Evolutionary conservation across 2,113 vertebrate genomes (phyloP), one percentile per base, ranked within the genome.

Genomic region (Saiga tatarica): DNA sequence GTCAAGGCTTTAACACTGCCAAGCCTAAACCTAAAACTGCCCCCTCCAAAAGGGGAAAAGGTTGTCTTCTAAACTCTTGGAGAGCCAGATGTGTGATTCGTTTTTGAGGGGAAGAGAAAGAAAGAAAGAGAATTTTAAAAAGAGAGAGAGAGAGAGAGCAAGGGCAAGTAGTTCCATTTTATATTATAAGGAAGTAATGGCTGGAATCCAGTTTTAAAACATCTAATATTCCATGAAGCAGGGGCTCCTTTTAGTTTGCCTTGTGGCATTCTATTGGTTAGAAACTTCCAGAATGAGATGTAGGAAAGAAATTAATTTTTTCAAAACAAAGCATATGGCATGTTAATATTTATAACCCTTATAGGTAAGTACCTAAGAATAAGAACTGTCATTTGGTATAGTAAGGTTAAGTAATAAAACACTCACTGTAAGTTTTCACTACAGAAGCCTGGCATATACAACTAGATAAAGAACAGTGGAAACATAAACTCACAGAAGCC

Each of bases 271-370:
- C 71, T 36, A 81, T 1, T 92, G 81, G 17, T 71, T 1, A 91
- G 53, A 95, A 64, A 97, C 62, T 97, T 97, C n/a, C n/a, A 87
- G 86, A 96, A 97, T 76, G 79, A 97, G 33, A 94, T 55, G 60
- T 36, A 92, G n/a, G 52, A 33, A 82, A 97, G n/a, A 95, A 64
- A 50, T 36, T 82, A 67, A 6, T 33, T 67, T 55, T 60, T 84
- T n/a, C 19, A 64, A 90, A 92, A 94, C 16, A 47, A 96, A 87
- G 76, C 88, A 28, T 84, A 85, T 39, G 23, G 94, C 16, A 67
- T 76, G 28, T 85, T 97, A 90, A 85, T 39, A 97, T 88, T 33
- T 93, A 95, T 16, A 94, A 74, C 10, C 33, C 67, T 96, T 81
- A 92, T 4, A 89, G 26, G 19, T 53, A 93, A 76, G 55, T 28